A percentile compares a stretch with the other conserved stretches of the same genome.
phyloP scores from a whole-genome alignment of 1,140 invertebrate species.

The Ceratosolen solmsi region DNA sequence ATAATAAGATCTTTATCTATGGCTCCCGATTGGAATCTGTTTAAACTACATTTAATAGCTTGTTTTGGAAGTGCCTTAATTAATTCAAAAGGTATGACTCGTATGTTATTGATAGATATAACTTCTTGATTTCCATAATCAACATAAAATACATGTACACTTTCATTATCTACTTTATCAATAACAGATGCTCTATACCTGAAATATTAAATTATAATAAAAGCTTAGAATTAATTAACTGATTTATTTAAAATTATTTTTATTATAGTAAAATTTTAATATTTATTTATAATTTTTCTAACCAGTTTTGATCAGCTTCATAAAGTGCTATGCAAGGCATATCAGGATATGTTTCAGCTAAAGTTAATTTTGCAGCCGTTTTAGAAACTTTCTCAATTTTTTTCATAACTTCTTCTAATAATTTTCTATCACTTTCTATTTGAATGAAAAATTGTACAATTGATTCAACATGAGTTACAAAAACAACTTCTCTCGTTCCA shows the following conservation, averaged over 20 bases:
- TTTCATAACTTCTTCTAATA: constrained; percentile 68
- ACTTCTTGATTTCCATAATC: constrained; percentile 86
- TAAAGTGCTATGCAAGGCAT: constrained; percentile 84
- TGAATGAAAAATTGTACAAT: constrained; percentile 83
- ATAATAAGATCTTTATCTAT: constrained; percentile 63
- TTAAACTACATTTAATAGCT: constrained; percentile 83
- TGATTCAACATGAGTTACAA: constrained; percentile 81
- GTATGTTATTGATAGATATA: constrained; percentile 74
- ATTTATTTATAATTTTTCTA: constrained; percentile 65
- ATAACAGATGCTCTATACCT: constrained; percentile 79
- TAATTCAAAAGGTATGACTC: constrained; percentile 78
- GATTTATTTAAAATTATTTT: neutral
- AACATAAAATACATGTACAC: constrained; percentile 78
- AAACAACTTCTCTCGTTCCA: constrained; percentile 71
- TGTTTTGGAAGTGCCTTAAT: constrained; percentile 79
- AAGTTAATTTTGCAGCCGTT: constrained; percentile 66
- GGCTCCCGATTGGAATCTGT: constrained; percentile 72
- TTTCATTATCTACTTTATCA: constrained; percentile 67
- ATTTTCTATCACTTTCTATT: constrained; percentile 75
- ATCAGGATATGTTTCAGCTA: constrained; percentile 73
- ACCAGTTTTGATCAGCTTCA: constrained; percentile 82
- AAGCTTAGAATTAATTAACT: neutral
- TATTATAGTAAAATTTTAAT: neutral
- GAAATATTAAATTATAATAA: constrained; percentile 3
- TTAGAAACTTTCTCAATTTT: constrained; percentile 53